Base-by-base conservation (phyloP, 2,888 invertebrate species). In the Phrixothrix hirtus region DNA sequence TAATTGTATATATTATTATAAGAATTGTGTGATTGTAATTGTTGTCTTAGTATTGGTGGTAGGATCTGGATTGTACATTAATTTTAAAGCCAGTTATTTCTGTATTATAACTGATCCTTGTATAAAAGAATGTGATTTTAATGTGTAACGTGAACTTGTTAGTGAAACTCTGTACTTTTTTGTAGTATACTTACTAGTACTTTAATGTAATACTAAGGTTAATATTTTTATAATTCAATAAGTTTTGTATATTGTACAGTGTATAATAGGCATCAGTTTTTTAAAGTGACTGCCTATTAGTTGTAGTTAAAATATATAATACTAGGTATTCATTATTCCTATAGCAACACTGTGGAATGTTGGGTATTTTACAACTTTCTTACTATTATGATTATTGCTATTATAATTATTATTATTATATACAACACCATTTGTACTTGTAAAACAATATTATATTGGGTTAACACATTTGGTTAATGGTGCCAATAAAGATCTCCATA, bases 211-310 rank as follows among this genome's bases (percentile, higher is more conserved):
- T 30, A 31, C 13, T 59, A 70, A 73, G 70, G 64, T 64, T 73
- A 72, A 72, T 72, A 72, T 72, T 73, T 73, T 72, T 73, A 71
- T 73, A 71, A 70, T 65, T 67, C 64, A 63, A 65, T 67, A 73
- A 71, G 69, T 76, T 75, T 75, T 75, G 75, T 75, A 75, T 74
- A 75, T 75, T 76, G 73, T 75, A 72, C 70, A 74, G 67, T 70
- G 66, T 71, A 72, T 60, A 65, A 58, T 53, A 53, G 53, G 45
- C 42, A 52, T 52, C 32, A 13, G 38, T 47, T 35, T 46, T 45
- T 13, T 39, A 55, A 45, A 41, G 15, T 48, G 34, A 47, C n/a
- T n/a, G n/a, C n/a, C n/a, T n/a, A n/a, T 35, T 27, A 41, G 31
- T 6, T 26, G 29, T 54, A 49, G 54, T 34, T 34, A 27, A 49